A percentile compares a stretch with the other conserved stretches of the same genome.
These are phyloP conservation scores for Oscheius sp. DNA, from an alignment of 2,888 invertebrate species.

Conservation along the genomic window DNA sequence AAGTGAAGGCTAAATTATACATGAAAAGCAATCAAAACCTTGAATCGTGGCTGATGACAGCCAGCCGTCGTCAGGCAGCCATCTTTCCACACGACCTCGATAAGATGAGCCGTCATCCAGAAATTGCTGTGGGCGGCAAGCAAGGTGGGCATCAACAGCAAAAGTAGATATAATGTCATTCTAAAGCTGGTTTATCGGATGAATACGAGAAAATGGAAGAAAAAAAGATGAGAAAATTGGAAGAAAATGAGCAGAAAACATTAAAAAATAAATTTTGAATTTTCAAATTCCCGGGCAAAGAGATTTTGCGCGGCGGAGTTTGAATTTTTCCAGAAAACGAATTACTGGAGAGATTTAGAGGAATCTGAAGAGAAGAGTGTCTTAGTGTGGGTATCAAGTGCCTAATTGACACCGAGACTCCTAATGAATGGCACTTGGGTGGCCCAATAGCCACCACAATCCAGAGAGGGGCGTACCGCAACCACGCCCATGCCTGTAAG, in stretches of 20 bases:
- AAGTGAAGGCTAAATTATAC: no score
- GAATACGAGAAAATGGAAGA: not conserved
- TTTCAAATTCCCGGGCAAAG: not conserved
- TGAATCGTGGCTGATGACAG: constrained; percentile 66
- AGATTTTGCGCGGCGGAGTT: not conserved
- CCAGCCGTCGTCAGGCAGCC: constrained; percentile 67
- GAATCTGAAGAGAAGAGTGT: not conserved
- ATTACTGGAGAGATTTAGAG: not conserved
- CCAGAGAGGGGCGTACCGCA: constrained; percentile 13
- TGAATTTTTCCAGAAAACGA: not conserved
- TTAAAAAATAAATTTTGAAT: not conserved
- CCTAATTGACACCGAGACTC: constrained; percentile 28
- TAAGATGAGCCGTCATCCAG: constrained; percentile 67
- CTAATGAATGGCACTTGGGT: constrained; percentile 35
- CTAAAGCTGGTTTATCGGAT: not conserved
- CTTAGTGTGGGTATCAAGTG: constrained; percentile 30
- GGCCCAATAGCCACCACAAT: constrained; percentile 4
- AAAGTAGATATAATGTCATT: constrained; percentile 16
- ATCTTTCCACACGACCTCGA: constrained; percentile 64
- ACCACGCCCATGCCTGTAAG: constrained; percentile 19
- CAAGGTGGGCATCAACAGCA: constrained; percentile 13
- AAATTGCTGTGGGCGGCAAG: constrained; percentile 43
- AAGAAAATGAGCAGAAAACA: not conserved
- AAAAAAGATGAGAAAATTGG: not conserved
- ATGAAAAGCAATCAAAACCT: constrained; percentile 34